phyloP scores from a whole-genome alignment of 2,797 vertebrate species.

The Aulostomus chinensis region DNA sequence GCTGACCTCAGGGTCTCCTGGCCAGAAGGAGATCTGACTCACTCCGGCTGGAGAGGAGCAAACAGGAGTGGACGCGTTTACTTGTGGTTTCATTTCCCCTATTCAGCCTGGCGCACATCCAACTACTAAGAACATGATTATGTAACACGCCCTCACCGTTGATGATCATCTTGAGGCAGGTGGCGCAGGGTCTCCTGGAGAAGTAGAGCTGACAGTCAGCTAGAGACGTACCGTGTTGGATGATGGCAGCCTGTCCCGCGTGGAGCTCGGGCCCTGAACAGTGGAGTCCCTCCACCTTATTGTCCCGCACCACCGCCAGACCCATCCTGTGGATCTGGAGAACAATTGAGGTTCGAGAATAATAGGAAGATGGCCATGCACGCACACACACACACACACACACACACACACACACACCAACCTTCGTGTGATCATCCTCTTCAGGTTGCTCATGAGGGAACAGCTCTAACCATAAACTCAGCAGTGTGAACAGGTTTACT shows the following conservation, averaged over 20 bases:
- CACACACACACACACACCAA: slow-evolving; percentile 21
- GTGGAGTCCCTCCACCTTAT: slow-evolving; percentile 89
- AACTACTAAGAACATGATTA: too few species aligned
- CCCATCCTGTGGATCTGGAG: slow-evolving; percentile 84
- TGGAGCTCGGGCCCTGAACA: slow-evolving; percentile 90
- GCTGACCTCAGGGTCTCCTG: slow-evolving; percentile 93
- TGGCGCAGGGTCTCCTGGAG: slow-evolving; percentile 93
- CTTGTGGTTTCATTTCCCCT: too few species aligned
- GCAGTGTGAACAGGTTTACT: slow-evolving; percentile 90
- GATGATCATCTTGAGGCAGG: slow-evolving; percentile 97
- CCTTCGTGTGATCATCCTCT: slow-evolving; percentile 32
- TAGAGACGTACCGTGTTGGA: slow-evolving; percentile 86
- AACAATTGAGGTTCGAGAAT: slow-evolving; percentile 4
- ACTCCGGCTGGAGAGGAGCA: slow-evolving; percentile 88
- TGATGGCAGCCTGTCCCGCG: slow-evolving; percentile 90
- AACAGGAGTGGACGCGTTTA: too few species aligned
- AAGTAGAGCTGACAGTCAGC: slow-evolving; percentile 92
- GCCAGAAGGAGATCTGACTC: slow-evolving; percentile 94
- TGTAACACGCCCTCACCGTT: slow-evolving; percentile 93
- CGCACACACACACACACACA: too few species aligned
- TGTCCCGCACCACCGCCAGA: slow-evolving; percentile 89
- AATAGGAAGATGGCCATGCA: too few species aligned
- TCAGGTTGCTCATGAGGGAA: slow-evolving; percentile 80
- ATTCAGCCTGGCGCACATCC: too few species aligned
- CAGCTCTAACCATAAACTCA: slow-evolving; percentile 97